Conservation (phyloP, 2,797 vertebrate species). For the Steatocranus sp. region DNA sequence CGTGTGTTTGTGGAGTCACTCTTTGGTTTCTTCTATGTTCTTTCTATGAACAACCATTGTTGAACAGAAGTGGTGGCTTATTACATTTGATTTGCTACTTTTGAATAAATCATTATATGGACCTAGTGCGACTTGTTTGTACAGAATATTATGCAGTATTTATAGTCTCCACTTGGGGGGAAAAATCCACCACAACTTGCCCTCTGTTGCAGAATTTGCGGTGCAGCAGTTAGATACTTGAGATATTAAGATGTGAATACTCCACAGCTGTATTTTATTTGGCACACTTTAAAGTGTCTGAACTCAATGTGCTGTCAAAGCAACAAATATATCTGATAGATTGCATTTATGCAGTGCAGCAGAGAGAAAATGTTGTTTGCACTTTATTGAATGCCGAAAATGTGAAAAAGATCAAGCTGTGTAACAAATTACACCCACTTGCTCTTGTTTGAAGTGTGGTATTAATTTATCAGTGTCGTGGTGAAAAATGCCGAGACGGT, state of each 20-base stretch:
- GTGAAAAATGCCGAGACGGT: background rate
- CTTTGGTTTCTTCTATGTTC: background rate
- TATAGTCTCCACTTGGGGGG: fast-evolving
- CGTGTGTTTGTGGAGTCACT: background rate
- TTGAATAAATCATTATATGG: background rate
- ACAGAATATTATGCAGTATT: background rate
- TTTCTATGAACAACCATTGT: background rate
- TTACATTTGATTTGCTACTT: background rate
- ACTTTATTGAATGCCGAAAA: background rate
- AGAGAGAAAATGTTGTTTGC: background rate
- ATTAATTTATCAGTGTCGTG: background rate
- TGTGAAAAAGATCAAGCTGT: background rate
- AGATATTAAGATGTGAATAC: background rate
- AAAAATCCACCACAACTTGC: background rate
- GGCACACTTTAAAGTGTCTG: background rate
- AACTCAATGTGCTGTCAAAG: background rate
- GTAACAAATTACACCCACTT: background rate
- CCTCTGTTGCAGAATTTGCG: background rate
- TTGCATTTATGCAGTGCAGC: background rate
- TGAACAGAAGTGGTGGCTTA: background rate
- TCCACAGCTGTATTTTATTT: background rate
- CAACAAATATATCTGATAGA: background rate
- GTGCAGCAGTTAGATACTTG: background rate
- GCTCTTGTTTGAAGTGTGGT: background rate
- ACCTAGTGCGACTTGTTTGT: background rate